These are phyloP conservation scores for Pararge aegeria DNA, from an alignment of 1,140 invertebrate species.

Conservation along the genomic window DNA sequence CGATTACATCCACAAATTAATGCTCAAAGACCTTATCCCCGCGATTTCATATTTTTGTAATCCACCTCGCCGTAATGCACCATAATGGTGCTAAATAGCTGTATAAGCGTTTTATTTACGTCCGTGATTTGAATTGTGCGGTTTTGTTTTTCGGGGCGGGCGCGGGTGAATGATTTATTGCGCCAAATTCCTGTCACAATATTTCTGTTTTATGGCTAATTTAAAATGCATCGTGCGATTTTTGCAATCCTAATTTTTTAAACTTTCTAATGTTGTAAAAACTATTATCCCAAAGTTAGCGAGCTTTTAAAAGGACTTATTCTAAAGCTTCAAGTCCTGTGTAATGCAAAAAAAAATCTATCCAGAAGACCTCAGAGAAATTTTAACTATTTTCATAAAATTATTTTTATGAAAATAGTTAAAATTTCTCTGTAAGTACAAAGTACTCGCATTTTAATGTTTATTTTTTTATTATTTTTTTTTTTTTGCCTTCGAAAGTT, in stretches of 20 bases:
- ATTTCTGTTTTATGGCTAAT: not conserved
- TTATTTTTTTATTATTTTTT: no score
- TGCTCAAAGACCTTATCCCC: constrained; percentile 6
- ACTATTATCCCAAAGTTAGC: no score
- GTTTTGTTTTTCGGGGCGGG: constrained; percentile 8
- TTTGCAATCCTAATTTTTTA: not conserved
- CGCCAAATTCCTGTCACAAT: constrained; percentile 2
- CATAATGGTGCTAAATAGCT: constrained; percentile 55
- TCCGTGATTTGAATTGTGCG: constrained; percentile 53
- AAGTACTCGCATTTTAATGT: no score
- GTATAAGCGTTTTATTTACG: constrained; percentile 57
- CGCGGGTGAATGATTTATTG: constrained; percentile 9
- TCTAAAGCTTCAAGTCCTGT: no score
- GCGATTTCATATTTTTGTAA: constrained; percentile 40
- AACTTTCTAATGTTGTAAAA: no score
- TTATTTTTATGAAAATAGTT: no score
- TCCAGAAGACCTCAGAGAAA: no score
- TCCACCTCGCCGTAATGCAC: constrained; percentile 55
- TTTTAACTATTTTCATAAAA: no score
- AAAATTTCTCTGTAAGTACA: no score
- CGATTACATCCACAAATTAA: constrained; percentile 2
- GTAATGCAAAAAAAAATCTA: no score
- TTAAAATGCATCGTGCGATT: not conserved
- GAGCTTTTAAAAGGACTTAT: no score
- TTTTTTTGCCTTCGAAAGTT: no score